Evolutionary conservation across 2,888 invertebrate genomes (phyloP).

Genomic region (Elegia similella): DNA sequence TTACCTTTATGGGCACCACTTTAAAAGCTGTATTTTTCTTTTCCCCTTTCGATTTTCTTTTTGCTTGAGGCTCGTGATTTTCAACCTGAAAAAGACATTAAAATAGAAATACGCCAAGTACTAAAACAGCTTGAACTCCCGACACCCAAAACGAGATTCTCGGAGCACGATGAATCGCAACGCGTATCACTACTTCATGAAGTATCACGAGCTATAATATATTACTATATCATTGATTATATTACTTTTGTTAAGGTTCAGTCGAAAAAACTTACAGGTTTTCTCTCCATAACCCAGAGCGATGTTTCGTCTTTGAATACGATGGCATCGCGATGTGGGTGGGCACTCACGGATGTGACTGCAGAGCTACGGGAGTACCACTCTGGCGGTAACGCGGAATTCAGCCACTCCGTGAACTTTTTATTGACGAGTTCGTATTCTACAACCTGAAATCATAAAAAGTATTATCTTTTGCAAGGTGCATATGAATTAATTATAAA

Average conservation of each 20-base stretch:
- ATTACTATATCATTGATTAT: too few species aligned
- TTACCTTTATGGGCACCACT: slow-evolving; percentile 57
- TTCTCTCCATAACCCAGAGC: slow-evolving; percentile 75
- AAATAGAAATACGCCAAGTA: too few species aligned
- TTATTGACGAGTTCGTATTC: slow-evolving; percentile 87
- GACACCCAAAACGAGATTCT: too few species aligned
- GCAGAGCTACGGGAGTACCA: slow-evolving; percentile 83
- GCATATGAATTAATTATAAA: background rate
- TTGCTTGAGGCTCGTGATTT: slow-evolving; percentile 39
- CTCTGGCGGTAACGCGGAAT: slow-evolving; percentile 73
- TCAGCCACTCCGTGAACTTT: slow-evolving; percentile 85
- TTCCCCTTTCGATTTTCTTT: slow-evolving; percentile 35
- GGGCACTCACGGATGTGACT: slow-evolving; percentile 83
- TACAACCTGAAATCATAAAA: slow-evolving; percentile 79
- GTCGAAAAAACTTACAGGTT: slow-evolving; percentile 34
- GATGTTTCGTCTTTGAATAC: slow-evolving; percentile 88
- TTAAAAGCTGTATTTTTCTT: slow-evolving; percentile 35
- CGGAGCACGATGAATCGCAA: too few species aligned
- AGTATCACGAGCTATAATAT: too few species aligned
- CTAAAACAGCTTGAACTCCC: too few species aligned
- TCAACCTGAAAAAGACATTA: slow-evolving; percentile 34
- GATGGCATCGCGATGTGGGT: slow-evolving; percentile 84
- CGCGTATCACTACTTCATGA: too few species aligned
- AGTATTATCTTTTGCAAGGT: too few species aligned
- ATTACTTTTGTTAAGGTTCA: background rate